Evolutionary conservation across 1,140 invertebrate genomes (phyloP).

Genomic region (Gonatopus flavifemur): DNA sequence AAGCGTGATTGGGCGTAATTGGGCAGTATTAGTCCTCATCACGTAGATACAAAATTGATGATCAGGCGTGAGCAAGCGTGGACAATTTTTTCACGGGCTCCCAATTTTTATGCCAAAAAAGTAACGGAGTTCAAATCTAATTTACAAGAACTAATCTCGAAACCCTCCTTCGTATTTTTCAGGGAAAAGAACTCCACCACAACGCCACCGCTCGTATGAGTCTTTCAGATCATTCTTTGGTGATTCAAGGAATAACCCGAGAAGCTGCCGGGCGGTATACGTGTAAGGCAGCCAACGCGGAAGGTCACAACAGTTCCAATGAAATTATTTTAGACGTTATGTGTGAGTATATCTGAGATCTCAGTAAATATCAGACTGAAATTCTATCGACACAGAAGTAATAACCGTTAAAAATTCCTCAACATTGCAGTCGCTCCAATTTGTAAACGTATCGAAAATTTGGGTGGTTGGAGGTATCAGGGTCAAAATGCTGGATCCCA

Average conservation of each 20-base stretch:
- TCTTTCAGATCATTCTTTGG: slow-evolving; percentile 63
- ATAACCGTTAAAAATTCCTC: background rate
- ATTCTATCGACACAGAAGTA: background rate
- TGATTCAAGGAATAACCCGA: slow-evolving; percentile 63
- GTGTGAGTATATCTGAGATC: slow-evolving; percentile 57
- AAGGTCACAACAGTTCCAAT: slow-evolving; percentile 63
- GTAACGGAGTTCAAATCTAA: too few species aligned
- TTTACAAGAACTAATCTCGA: too few species aligned
- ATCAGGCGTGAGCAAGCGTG: too few species aligned
- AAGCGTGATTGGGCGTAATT: too few species aligned
- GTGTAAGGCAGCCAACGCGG: slow-evolving; percentile 61
- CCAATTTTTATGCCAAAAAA: too few species aligned
- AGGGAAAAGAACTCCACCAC: slow-evolving; percentile 61
- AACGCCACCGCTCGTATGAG: slow-evolving; percentile 61
- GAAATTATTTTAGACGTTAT: slow-evolving; percentile 61
- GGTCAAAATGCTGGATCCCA: slow-evolving; percentile 35
- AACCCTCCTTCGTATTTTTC: slow-evolving; percentile 25
- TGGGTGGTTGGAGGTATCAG: slow-evolving; percentile 21
- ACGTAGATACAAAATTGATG: too few species aligned
- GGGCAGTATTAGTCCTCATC: too few species aligned
- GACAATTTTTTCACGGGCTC: too few species aligned
- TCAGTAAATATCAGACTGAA: background rate
- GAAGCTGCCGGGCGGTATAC: slow-evolving; percentile 63
- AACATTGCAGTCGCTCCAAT: slow-evolving; percentile 60
- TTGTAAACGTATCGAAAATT: slow-evolving; percentile 55